Evolutionary conservation across 2,113 vertebrate species (phyloP).

Genomic region (Gymnobelideus leadbeateri): DNA sequence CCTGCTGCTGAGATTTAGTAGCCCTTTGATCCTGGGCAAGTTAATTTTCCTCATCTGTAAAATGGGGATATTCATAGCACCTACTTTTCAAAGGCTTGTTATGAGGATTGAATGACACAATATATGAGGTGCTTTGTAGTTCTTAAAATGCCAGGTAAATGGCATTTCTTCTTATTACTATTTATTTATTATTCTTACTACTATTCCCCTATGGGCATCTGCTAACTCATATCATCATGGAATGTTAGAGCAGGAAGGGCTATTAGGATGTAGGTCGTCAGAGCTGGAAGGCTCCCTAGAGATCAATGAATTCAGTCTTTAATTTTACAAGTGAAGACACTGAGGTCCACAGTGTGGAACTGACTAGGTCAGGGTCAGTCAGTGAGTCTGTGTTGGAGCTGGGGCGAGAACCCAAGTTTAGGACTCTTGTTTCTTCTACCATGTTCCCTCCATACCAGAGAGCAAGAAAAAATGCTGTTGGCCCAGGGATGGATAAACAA

Average conservation of each 20-base stretch:
- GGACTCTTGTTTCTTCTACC: not conserved
- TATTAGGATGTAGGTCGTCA: not conserved
- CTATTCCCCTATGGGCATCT: not conserved
- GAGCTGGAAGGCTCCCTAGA: not conserved
- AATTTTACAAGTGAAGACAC: not conserved
- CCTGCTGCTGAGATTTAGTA: not conserved
- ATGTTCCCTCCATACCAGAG: not conserved
- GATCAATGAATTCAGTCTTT: not conserved
- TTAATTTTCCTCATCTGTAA: not conserved
- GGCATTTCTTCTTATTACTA: no score
- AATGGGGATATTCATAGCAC: not conserved
- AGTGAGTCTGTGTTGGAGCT: not conserved
- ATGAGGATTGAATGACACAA: not conserved
- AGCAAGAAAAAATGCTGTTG: not conserved
- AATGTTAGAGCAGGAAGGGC: not conserved
- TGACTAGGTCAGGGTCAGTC: not conserved
- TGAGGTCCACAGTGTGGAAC: not conserved
- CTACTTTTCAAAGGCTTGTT: not conserved
- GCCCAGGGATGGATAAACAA: not conserved
- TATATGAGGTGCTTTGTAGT: not conserved
- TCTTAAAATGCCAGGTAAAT: not conserved
- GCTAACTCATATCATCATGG: not conserved
- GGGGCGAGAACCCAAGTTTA: not conserved
- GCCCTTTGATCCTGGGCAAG: not conserved
- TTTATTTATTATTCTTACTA: not conserved